Conservation (phyloP, 2,797 vertebrate species). For the Centropyge bicolor region DNA sequence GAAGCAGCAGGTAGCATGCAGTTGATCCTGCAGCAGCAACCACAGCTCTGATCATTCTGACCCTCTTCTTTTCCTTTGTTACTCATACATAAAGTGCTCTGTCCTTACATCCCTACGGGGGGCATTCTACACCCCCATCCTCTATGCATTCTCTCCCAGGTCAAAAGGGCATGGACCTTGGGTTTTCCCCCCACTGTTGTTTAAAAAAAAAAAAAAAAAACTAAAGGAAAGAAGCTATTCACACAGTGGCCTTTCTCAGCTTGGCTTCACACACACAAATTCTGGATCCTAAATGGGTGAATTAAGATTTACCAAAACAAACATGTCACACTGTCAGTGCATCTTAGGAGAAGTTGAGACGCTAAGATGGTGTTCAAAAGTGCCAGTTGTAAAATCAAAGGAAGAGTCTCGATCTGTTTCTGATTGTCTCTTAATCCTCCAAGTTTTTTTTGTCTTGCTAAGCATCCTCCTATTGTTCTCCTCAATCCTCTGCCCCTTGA, state of each 20-base stretch:
- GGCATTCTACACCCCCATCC: conserved; percentile 64
- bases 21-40: conserved; percentile 58
- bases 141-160: conserved; percentile 68
- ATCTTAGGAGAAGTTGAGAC: background rate
- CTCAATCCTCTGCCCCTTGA: conserved; percentile 60
- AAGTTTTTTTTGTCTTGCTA: conserved; percentile 74
- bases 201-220: conserved; percentile 71
- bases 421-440: conserved; percentile 52
- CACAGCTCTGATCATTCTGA: conserved; percentile 68
- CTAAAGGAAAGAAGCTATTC: conserved; percentile 50
- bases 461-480: conserved; percentile 77
- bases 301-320: conserved; percentile 17
- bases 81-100: conserved; percentile 69
- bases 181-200: conserved; percentile 61
- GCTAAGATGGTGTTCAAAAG: conserved; percentile 12
- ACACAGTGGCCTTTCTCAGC: conserved; percentile 25
- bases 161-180: conserved; percentile 74
- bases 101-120: conserved; percentile 71
- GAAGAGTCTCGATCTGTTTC: conserved; percentile 26
- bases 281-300: conserved; percentile 15
- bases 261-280: background rate
- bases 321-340: background rate
- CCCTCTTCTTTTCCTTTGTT: conserved; percentile 66
- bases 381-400: conserved; percentile 25
- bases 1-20: conserved; percentile 70